phyloP scores from a whole-genome alignment of 1,140 invertebrate genomes.

The Pinna nobilis region DNA sequence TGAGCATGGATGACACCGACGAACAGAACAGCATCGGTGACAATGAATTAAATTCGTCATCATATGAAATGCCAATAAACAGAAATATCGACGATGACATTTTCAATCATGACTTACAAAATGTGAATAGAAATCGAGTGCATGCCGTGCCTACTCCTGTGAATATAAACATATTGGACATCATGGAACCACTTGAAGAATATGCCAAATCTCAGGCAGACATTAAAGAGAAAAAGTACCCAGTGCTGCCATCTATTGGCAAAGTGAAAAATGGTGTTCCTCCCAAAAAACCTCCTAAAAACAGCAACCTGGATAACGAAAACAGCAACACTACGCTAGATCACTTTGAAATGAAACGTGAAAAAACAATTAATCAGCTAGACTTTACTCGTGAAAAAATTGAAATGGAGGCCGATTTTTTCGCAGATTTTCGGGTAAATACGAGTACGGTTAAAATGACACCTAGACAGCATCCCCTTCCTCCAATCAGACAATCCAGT shows the following conservation, averaged over 20 bases:
- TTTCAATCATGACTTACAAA: not conserved
- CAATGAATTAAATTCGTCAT: not conserved
- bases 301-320: not conserved
- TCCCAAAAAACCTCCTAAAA: not conserved
- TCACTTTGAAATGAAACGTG: constrained; percentile 7
- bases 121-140: not conserved
- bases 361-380: constrained; percentile 52
- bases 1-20: constrained; percentile 19
- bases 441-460: constrained; percentile 51
- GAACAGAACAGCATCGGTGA: not conserved
- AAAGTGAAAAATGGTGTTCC: not conserved
- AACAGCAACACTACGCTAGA: too few relatives aligned
- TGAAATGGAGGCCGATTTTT: constrained; percentile 62
- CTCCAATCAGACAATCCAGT: constrained; percentile 47
- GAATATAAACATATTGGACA: constrained; percentile 43
- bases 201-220: constrained; percentile 4
- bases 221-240: constrained; percentile 57
- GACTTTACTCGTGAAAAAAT: constrained; percentile 58
- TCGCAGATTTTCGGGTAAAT: constrained; percentile 57
- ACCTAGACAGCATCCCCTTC: constrained; percentile 46
- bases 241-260: constrained; percentile 59
- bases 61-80: constrained; percentile 5
- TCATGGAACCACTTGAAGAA: constrained; percentile 51
- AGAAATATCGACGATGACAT: not conserved
- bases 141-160: constrained; percentile 33